These are phyloP conservation scores for Scylla paramamosain DNA, from an alignment of 1,140 invertebrate genomes.

Conservation along the genomic window DNA sequence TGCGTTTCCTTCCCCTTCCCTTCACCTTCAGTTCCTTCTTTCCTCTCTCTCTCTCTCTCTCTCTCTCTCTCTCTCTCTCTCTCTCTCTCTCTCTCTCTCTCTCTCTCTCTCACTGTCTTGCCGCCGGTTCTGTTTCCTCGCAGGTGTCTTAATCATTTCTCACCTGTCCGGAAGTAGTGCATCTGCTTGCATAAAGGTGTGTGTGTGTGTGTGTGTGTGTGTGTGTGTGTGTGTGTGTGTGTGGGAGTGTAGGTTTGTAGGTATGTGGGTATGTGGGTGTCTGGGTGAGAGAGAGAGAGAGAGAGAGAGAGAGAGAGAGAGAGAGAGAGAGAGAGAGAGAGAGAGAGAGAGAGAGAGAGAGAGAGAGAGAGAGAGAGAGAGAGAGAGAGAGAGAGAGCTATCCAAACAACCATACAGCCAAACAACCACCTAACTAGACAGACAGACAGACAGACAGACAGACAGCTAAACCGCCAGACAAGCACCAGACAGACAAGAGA, in stretches of 20 bases:
- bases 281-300: too few species aligned
- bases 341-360: neutral
- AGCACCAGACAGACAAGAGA: too few species aligned
- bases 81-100: slow-evolving; percentile 11
- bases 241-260: neutral
- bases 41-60: too few species aligned
- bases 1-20: too few species aligned
- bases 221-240: slow-evolving; percentile 3
- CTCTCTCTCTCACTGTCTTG: neutral
- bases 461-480: neutral
- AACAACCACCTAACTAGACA: neutral
- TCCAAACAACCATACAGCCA: neutral
- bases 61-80: neutral
- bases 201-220: neutral
- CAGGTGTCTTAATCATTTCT: neutral
- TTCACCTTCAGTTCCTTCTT: too few species aligned
- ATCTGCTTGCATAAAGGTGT: neutral
- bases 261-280: neutral
- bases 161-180: neutral
- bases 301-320: neutral
- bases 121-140: neutral
- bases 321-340: neutral
- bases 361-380: neutral
- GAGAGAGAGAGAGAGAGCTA: neutral
- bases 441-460: neutral